A percentile compares a stretch with the other conserved stretches of the same genome.
phyloP scores from a whole-genome alignment of 1,140 invertebrate species.

The Saccostrea echinata region DNA sequence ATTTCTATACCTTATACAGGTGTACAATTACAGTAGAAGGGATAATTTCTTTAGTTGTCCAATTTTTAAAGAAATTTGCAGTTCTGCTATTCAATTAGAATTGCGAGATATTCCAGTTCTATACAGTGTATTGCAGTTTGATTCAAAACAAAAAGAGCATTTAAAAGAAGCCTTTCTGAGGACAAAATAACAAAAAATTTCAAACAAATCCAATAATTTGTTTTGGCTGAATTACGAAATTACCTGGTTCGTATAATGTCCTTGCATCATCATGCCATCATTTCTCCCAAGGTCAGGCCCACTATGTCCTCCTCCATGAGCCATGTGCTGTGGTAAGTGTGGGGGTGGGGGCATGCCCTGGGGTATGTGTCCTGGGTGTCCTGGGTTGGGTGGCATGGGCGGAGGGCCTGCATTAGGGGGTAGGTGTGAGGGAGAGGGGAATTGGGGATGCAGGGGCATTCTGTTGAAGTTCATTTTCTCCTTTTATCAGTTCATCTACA shows the following conservation, averaged over 20 bases:
- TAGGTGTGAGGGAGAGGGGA: not conserved
- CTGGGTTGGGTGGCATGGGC: too few relatives aligned
- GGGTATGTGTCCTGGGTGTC: constrained; percentile 22
- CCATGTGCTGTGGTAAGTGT: not conserved
- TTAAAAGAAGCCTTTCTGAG: not conserved
- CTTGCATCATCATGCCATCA: constrained; percentile 23
- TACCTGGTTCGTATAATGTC: constrained; percentile 30
- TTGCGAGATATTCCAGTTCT: too few relatives aligned
- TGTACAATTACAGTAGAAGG: too few relatives aligned
- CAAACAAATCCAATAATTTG: too few relatives aligned
- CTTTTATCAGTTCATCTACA: not conserved
- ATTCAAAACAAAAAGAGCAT: not conserved
- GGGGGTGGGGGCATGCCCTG: constrained; percentile 20
- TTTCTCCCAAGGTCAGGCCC: not conserved
- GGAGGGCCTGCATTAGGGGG: not conserved
- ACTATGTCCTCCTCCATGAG: not conserved
- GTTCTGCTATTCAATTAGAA: too few relatives aligned
- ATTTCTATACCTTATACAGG: too few relatives aligned
- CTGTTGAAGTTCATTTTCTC: constrained; percentile 31
- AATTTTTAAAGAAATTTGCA: too few relatives aligned
- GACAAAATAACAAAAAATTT: too few relatives aligned
- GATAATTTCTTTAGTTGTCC: too few relatives aligned
- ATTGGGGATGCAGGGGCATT: constrained; percentile 16
- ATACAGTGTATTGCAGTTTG: too few relatives aligned
- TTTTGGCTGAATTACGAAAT: not conserved